Evolutionary conservation across 64 coral and sea anemone species (phyloP), one percentile per base, ranked within the genome.

Genomic region (Hydrozoanthus tunicans): DNA sequence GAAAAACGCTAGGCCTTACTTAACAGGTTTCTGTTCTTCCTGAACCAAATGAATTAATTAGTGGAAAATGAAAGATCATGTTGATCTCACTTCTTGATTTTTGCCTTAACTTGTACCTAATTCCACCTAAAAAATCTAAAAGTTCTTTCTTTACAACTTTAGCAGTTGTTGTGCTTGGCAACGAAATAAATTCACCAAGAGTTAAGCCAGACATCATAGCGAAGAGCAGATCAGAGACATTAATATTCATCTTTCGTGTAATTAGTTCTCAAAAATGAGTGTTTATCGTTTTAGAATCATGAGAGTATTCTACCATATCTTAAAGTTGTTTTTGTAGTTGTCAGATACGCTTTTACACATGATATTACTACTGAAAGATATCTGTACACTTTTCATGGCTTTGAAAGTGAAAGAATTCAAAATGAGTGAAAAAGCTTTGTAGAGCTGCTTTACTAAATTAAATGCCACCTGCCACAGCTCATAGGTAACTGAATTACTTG

Each of bases 181-280:
- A 59, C 11, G 4, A 7, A 20, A 61, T 57, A 57, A 63, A 6
- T 52, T 52, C 12, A 5, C 5, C 58, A 55, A 88, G 27, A 26
- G 20, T 24, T 15, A 51, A 1, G 57, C 23, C 32, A 81, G 79
- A 62, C 56, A 81, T 81, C 79, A 43, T 10, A 78, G 12, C 56
- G 5, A 55, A 59, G 59, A 81, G 26, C 20, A 58, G 79, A 62
- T 62, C 58, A 26, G 61, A 55, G 59, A 6, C 12, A 88, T 74
- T 59, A 88, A 73, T 73, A 88, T 74, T 88, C 56, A 88, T 73
- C 13, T 74, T 59, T 60, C 54, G 26, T 88, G 14, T 73, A 59
- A 86, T 86, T 86, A 86, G 55, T 73, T 86, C 24, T 86, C 24
- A 4, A 86, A 86, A 86, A 72, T 73, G 53, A 58, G 23, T 88